These are phyloP conservation scores for Drosophila novamexicana DNA, from an alignment of 1,140 invertebrate species.

Conservation along the genomic window DNA sequence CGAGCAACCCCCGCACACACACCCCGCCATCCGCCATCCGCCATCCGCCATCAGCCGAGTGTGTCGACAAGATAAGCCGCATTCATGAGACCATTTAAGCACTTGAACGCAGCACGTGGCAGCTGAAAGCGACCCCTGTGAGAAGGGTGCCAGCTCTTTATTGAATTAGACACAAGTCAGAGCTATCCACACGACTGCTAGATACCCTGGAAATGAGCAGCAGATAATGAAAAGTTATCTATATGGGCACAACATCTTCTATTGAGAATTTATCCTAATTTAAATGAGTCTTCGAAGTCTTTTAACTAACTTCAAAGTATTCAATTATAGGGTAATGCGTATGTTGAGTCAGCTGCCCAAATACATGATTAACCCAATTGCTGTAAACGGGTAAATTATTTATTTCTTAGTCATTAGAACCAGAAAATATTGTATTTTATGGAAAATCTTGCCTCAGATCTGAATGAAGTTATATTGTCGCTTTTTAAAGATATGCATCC, in stretches of 20 bases:
- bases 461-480: no score
- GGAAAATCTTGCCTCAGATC: no score
- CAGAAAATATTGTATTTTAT: no score
- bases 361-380: no score
- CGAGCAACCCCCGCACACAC: background rate
- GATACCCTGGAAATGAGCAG: background rate
- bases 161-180: conserved; percentile 13
- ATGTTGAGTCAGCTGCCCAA: no score
- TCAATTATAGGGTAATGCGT: no score
- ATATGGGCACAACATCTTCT: no score
- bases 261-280: no score
- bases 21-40: conserved; percentile 2
- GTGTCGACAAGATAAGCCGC: conserved; percentile 81
- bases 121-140: background rate
- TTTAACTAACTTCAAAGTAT: no score
- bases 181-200: background rate
- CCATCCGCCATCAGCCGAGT: conserved; percentile 37
- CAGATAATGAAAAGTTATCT: background rate
- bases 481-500: background rate
- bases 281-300: no score
- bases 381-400: no score
- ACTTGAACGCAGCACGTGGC: conserved; percentile 33
- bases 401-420: no score
- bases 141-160: conserved; percentile 12
- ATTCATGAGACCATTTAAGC: conserved; percentile 52